Evolutionary conservation across 2,113 vertebrate genomes (phyloP).

Genomic region (Chionomys nivalis): DNA sequence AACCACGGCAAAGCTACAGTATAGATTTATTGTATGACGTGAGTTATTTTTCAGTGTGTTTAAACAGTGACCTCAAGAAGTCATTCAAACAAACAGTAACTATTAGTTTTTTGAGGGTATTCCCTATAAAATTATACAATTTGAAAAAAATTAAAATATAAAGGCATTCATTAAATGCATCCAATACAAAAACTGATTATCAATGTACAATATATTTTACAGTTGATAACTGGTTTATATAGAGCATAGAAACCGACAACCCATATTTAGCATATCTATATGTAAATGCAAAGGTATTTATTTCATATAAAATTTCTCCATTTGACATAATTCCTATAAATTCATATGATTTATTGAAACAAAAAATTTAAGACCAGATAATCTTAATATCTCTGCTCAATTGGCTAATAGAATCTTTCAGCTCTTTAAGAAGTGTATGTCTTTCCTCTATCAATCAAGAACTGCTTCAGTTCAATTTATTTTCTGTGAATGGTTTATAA

Average conservation of each 20-base stretch:
- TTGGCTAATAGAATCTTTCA: not conserved
- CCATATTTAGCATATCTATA: not conserved
- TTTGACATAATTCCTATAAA: not conserved
- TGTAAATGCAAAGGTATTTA: not conserved
- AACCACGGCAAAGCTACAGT: no score
- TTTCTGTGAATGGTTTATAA: conserved; percentile 6
- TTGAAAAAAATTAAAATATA: not conserved
- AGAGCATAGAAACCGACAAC: not conserved
- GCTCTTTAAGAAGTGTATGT: not conserved
- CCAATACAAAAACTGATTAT: not conserved
- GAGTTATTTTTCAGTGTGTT: not conserved
- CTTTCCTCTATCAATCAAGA: not conserved
- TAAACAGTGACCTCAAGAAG: not conserved
- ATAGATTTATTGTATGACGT: not conserved
- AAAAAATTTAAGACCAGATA: not conserved
- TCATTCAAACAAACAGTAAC: not conserved
- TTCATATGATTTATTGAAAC: not conserved
- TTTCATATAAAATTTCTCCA: not conserved
- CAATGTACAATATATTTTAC: not conserved
- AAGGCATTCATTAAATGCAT: not conserved
- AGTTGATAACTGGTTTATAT: not conserved
- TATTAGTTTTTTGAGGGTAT: not conserved
- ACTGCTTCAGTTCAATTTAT: conserved; percentile 15
- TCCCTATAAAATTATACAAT: not conserved
- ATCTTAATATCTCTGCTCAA: not conserved